Evolutionary conservation across 2,797 vertebrate species (phyloP).

Genomic region (Phoeniculus purpureus): DNA sequence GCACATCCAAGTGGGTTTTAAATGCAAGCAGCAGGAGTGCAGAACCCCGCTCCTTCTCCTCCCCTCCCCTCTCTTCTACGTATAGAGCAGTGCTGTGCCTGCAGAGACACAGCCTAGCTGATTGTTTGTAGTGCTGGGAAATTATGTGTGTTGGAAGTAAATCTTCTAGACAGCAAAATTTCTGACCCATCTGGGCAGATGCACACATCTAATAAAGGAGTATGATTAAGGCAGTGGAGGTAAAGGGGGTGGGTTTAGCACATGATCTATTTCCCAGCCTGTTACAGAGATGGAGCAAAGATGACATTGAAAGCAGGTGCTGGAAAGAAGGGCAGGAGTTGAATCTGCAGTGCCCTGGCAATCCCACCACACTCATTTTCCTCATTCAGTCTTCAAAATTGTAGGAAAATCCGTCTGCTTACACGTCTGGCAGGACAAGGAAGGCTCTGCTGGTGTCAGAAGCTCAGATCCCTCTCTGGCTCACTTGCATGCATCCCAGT

Average conservation of each 20-base stretch:
- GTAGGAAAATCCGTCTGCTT: background rate
- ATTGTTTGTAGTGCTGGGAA: background rate
- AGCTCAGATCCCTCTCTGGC: background rate
- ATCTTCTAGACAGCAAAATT: background rate
- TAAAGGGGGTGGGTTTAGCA: background rate
- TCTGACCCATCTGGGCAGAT: background rate
- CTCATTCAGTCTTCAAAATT: background rate
- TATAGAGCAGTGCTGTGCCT: background rate
- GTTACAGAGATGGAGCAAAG: background rate
- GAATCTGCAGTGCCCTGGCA: background rate
- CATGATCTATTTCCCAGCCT: background rate
- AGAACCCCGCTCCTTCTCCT: background rate
- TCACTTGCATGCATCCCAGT: background rate
- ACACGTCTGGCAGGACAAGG: background rate
- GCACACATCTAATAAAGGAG: background rate
- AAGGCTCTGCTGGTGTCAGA: background rate
- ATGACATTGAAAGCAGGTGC: background rate
- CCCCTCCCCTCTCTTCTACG: background rate
- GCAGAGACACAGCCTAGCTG: background rate
- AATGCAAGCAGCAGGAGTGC: background rate
- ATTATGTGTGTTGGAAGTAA: background rate
- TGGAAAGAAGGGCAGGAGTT: background rate
- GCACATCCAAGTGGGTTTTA: no score
- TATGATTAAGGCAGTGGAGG: background rate
- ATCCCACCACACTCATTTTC: background rate